Conservation (phyloP, 2,797 vertebrate genomes). For the Lepus townsendii region DNA sequence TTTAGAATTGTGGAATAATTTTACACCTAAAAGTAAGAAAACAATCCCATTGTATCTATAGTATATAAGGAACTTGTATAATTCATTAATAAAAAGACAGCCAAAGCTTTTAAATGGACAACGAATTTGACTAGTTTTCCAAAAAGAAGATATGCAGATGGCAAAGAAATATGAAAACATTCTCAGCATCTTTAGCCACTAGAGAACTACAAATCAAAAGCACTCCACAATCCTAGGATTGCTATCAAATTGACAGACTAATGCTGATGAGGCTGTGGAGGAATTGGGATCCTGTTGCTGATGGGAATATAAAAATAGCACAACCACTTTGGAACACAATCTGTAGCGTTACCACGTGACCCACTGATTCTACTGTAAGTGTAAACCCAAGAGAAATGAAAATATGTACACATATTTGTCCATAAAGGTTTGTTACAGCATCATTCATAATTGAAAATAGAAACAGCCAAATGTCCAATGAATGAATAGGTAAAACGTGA, state of each 20-base stretch:
- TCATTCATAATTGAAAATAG: not conserved
- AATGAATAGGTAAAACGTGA: not conserved
- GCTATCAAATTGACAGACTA: not conserved
- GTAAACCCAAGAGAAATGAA: not conserved
- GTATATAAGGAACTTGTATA: not conserved
- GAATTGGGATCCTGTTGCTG: not conserved
- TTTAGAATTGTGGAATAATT: not conserved
- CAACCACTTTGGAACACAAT: not conserved
- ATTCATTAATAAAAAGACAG: not conserved
- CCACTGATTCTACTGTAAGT: not conserved
- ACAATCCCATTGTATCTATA: not conserved
- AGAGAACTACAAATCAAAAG: not conserved
- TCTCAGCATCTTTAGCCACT: not conserved
- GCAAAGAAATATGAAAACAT: not conserved
- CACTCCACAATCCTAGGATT: not conserved
- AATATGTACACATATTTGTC: not conserved
- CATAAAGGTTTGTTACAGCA: not conserved
- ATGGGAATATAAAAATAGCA: not conserved
- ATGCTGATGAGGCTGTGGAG: not conserved
- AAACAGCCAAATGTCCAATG: not conserved
- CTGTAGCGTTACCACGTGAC: not conserved
- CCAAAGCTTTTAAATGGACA: not conserved
- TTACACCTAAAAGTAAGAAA: not conserved
- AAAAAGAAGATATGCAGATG: slow-evolving; percentile 1
- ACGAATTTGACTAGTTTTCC: not conserved